Evolutionary conservation across 2,797 vertebrate species (phyloP).

Genomic region (Distichodus sexfasciatus): DNA sequence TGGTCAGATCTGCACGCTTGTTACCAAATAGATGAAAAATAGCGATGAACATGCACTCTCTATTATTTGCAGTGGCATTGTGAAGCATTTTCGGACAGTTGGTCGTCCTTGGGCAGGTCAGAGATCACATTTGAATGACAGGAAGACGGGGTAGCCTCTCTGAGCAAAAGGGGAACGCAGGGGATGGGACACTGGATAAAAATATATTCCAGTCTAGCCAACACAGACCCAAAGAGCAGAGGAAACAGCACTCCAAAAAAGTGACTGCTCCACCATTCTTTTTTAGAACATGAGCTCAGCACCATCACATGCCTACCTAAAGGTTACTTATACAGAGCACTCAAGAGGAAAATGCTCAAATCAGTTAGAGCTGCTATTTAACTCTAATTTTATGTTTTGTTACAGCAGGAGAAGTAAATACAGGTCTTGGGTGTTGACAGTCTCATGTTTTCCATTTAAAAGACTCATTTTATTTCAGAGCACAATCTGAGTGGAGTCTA

Average conservation of each 20-base stretch:
- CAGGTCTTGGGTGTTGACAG: no score
- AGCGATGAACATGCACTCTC: not conserved
- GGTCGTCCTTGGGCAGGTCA: slow-evolving; percentile 20
- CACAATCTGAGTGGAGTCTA: no score
- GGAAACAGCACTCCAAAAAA: slow-evolving; percentile 22
- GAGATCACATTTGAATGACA: slow-evolving; percentile 29
- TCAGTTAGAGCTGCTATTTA: no score
- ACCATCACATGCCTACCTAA: not conserved
- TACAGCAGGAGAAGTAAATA: no score
- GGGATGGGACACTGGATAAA: slow-evolving; percentile 19
- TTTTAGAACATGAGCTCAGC: slow-evolving; percentile 4
- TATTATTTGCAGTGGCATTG: not conserved
- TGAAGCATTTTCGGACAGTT: slow-evolving; percentile 30
- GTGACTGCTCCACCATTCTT: not conserved
- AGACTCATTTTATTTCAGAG: no score
- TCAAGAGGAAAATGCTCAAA: not conserved
- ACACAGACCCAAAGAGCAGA: slow-evolving; percentile 15
- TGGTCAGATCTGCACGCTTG: not conserved
- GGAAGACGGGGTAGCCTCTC: slow-evolving; percentile 25
- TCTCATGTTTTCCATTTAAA: no score
- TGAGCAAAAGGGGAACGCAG: slow-evolving; percentile 11
- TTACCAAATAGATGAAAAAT: not conserved
- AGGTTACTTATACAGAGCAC: not conserved
- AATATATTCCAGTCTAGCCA: slow-evolving; percentile 25
- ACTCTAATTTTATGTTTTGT: no score